A percentile compares a stretch with the other conserved stretches of the same genome.
Evolutionary conservation across 1,140 invertebrate genomes (phyloP).

Genomic region (Bombus difficillimus): DNA sequence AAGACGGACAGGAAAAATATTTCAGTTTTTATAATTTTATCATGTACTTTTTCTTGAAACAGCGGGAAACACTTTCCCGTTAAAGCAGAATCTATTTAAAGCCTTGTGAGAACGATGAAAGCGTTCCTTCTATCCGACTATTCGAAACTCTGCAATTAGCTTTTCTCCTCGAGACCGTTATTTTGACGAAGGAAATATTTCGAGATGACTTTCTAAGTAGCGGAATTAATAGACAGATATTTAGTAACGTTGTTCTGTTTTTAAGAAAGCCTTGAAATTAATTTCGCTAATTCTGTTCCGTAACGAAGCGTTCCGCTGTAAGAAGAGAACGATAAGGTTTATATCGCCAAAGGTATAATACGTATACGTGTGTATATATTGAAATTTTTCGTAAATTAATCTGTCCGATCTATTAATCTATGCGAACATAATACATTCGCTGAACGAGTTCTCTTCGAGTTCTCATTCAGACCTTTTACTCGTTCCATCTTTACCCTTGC

Average conservation of each 20-base stretch:
- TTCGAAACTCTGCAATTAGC: neutral
- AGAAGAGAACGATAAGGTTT: too few species aligned
- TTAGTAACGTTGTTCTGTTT: neutral
- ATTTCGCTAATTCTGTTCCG: too few species aligned
- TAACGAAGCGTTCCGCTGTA: too few species aligned
- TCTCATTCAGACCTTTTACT: neutral
- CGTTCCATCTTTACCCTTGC: neutral
- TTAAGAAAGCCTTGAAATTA: too few species aligned
- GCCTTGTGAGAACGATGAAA: neutral
- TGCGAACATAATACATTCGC: too few species aligned
- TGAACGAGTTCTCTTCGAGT: too few species aligned
- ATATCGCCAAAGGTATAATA: too few species aligned
- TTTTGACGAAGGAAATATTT: neutral
- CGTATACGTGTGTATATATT: too few species aligned
- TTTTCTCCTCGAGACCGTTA: neutral
- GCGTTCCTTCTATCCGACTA: neutral
- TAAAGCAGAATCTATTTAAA: neutral
- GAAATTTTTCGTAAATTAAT: too few species aligned
- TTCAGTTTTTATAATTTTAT: neutral
- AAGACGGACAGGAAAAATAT: neutral
- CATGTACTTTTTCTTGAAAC: neutral
- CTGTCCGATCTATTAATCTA: too few species aligned
- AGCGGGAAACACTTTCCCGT: neutral
- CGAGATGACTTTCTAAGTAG: neutral
- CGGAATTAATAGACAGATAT: neutral